Conservation (phyloP, 2,113 vertebrate genomes). For the Nesoenas mayeri region DNA sequence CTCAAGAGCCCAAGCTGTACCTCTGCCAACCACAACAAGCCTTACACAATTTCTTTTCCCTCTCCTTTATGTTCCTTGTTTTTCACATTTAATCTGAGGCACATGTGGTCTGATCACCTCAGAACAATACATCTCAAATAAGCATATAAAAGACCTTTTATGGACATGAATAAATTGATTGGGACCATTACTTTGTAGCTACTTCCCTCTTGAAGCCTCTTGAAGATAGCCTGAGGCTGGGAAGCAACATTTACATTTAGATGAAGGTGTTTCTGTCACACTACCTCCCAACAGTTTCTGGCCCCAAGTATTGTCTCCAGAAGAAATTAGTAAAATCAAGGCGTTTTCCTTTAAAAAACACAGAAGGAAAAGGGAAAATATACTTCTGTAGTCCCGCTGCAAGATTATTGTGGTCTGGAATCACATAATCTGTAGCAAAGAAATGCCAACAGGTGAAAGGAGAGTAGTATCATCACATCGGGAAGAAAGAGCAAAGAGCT, state of each 20-base stretch:
- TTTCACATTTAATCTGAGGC: background rate
- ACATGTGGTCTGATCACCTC: background rate
- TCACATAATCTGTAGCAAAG: background rate
- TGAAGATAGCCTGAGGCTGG: constrained; percentile 28
- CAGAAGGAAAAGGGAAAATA: background rate
- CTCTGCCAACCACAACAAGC: background rate
- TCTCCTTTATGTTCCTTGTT: background rate
- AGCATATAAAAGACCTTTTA: constrained; percentile 25
- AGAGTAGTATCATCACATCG: background rate
- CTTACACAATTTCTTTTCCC: background rate
- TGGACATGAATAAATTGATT: constrained; percentile 55
- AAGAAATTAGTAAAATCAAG: background rate
- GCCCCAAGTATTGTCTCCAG: background rate
- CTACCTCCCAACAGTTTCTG: constrained; percentile 7
- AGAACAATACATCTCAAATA: constrained; percentile 36
- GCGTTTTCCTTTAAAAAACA: constrained; percentile 9
- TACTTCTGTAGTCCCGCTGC: background rate
- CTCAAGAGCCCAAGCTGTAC: background rate
- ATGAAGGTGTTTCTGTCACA: constrained; percentile 54
- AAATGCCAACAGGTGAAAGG: background rate
- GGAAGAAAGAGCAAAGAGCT: background rate
- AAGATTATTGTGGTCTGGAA: background rate
- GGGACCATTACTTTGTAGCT: constrained; percentile 29
- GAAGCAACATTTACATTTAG: constrained; percentile 66
- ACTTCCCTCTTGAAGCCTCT: constrained; percentile 29